Percentiles rank a stretch among this genome's conserved stretches.
phyloP scores from a whole-genome alignment of 2,113 vertebrate species.

The Hippocampus comes region DNA sequence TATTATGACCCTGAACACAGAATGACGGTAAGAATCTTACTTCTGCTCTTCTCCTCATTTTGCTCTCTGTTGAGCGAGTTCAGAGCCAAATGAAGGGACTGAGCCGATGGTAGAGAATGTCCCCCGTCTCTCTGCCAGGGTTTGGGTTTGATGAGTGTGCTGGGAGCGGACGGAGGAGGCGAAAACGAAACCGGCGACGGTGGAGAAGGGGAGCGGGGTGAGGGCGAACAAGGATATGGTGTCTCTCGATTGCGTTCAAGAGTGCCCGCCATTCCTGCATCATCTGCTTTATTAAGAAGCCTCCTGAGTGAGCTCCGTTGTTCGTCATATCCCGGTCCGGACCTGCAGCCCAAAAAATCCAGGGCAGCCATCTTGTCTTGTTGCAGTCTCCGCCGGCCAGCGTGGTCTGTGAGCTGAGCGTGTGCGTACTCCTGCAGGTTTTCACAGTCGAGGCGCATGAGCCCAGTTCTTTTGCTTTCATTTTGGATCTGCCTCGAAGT shows the following conservation, averaged over 20 bases:
- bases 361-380: slow-evolving; percentile 77
- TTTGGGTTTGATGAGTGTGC: slow-evolving; percentile 71
- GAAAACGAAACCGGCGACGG: slow-evolving; percentile 70
- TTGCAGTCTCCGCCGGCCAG: slow-evolving; percentile 70
- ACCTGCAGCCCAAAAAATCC: slow-evolving; percentile 69
- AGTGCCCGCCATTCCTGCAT: slow-evolving; percentile 49
- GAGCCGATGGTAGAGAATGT: slow-evolving; percentile 68
- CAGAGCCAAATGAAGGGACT: slow-evolving; percentile 76
- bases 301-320: slow-evolving; percentile 70
- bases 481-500: slow-evolving; percentile 51
- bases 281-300: slow-evolving; percentile 66
- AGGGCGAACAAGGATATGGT: slow-evolving; percentile 58
- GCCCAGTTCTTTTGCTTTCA: slow-evolving; percentile 54
- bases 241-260: slow-evolving; percentile 52
- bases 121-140: slow-evolving; percentile 69
- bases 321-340: slow-evolving; percentile 51
- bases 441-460: slow-evolving; percentile 76
- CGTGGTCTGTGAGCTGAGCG: slow-evolving; percentile 66
- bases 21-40: slow-evolving; percentile 49
- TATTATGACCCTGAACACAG: background rate
- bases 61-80: slow-evolving; percentile 75
- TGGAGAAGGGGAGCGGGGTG: slow-evolving; percentile 55
- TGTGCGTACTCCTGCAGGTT: slow-evolving; percentile 72
- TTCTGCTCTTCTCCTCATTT: slow-evolving; percentile 71
- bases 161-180: slow-evolving; percentile 65